phyloP scores from a whole-genome alignment of 2,113 vertebrate species.

The Dasyurus viverrinus region DNA sequence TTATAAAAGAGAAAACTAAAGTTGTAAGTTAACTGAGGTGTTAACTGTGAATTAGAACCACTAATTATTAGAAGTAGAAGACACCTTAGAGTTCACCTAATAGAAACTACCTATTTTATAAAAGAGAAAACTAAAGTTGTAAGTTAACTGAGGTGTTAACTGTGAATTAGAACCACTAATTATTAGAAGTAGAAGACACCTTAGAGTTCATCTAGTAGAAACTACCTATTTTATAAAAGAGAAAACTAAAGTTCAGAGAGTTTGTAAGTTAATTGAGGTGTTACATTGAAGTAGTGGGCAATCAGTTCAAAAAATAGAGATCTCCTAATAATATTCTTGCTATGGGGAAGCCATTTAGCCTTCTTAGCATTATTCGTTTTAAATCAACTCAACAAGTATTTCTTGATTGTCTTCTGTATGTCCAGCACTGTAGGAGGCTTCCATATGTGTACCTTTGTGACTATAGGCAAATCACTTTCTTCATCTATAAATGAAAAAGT shows the following conservation, averaged over 20 bases:
- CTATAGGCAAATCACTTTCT: not conserved
- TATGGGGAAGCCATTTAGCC: too few species aligned
- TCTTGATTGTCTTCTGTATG: constrained; percentile 11
- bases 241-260: not conserved
- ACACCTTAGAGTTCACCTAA: not conserved
- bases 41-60: too few species aligned
- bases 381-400: not conserved
- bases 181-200: not conserved
- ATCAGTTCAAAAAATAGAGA: not conserved
- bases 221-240: not conserved
- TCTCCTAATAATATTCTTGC: not conserved
- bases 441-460: not conserved
- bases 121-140: too few species aligned
- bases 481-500: not conserved
- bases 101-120: not conserved
- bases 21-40: too few species aligned
- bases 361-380: constrained; percentile 33
- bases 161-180: not conserved
- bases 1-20: too few species aligned
- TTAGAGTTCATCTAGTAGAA: not conserved
- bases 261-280: not conserved
- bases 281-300: not conserved
- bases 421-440: not conserved
- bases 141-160: too few species aligned
- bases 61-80: not conserved